A percentile compares a stretch with the other conserved stretches of the same genome.
Evolutionary conservation across 1,140 invertebrate genomes (phyloP).

Genomic region (Daktulosphaira vitifoliae): DNA sequence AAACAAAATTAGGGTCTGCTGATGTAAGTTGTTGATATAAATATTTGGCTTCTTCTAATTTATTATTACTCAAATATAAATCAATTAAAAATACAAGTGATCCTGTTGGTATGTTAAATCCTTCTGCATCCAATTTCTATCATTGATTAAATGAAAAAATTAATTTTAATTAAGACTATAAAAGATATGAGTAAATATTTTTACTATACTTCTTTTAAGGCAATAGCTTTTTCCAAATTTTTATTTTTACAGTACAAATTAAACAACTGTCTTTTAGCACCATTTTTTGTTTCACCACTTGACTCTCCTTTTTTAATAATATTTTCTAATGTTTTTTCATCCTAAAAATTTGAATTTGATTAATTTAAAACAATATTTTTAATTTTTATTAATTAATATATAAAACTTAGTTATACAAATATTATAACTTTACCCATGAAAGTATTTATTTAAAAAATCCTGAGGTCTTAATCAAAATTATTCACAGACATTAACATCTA

Average conservation of each 20-base stretch:
- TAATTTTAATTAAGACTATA: neutral
- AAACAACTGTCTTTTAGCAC: conserved; percentile 54
- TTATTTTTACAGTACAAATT: conserved; percentile 52
- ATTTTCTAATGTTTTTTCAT: conserved; percentile 47
- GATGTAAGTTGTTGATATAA: conserved; percentile 46
- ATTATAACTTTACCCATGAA: too few relatives aligned
- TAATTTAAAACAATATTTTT: neutral
- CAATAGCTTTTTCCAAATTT: conserved; percentile 53
- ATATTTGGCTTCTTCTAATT: conserved; percentile 52
- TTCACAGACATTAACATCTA: too few relatives aligned
- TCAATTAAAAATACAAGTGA: conserved; percentile 55
- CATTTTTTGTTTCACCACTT: conserved; percentile 47
- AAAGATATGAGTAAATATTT: conserved; percentile 2
- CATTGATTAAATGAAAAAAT: conserved; percentile 42
- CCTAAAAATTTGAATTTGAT: conserved; percentile 41
- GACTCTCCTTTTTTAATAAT: conserved; percentile 47
- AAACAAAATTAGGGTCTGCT: conserved; percentile 48
- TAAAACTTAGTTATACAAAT: too few relatives aligned
- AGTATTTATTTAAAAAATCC: too few relatives aligned
- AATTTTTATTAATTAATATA: too few relatives aligned
- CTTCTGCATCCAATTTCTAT: conserved; percentile 44
- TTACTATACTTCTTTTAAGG: conserved; percentile 40
- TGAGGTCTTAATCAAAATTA: too few relatives aligned
- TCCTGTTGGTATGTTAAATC: conserved; percentile 49
- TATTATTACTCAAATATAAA: conserved; percentile 51